phyloP scores from a whole-genome alignment of 2,797 vertebrate species.

The Hydrocynus forskahlii region DNA sequence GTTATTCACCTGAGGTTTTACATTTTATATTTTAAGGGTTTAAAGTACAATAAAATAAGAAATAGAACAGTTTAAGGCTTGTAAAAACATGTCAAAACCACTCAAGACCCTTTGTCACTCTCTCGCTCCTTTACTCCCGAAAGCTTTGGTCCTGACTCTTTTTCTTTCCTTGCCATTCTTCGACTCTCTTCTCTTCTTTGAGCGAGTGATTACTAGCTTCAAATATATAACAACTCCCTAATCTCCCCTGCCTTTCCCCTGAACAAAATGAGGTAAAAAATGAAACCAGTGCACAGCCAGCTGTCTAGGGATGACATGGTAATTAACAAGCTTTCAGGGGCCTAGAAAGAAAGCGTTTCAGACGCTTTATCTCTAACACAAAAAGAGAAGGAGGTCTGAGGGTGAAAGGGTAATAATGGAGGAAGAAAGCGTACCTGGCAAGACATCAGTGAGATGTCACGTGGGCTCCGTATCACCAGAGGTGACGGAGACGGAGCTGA shows the following conservation, averaged over 20 bases:
- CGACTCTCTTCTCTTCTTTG: constrained; percentile 29
- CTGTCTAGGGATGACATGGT: constrained; percentile 71
- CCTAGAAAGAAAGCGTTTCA: constrained; percentile 57
- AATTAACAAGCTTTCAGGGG: constrained; percentile 72
- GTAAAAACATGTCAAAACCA: neutral
- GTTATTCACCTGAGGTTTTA: neutral
- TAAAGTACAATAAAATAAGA: neutral
- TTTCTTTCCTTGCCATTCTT: neutral
- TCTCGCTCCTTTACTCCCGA: neutral
- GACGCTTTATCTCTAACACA: constrained; percentile 7
- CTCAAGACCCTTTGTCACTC: neutral
- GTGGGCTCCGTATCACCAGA: neutral
- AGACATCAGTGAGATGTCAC: constrained; percentile 5
- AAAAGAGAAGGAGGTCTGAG: neutral
- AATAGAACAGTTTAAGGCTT: neutral
- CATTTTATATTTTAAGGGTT: neutral
- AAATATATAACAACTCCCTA: constrained; percentile 38
- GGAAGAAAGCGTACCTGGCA: neutral
- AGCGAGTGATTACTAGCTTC: constrained; percentile 53
- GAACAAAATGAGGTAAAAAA: constrained; percentile 3
- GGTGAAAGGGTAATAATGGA: constrained; percentile 12
- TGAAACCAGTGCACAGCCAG: constrained; percentile 65
- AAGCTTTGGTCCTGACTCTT: neutral
- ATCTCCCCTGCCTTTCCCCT: constrained; percentile 2
- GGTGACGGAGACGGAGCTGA: neutral